Percentiles rank a stretch among this genome's conserved stretches.
Conservation (phyloP, 2,888 invertebrate genomes). For the Brenthis hecate region DNA sequence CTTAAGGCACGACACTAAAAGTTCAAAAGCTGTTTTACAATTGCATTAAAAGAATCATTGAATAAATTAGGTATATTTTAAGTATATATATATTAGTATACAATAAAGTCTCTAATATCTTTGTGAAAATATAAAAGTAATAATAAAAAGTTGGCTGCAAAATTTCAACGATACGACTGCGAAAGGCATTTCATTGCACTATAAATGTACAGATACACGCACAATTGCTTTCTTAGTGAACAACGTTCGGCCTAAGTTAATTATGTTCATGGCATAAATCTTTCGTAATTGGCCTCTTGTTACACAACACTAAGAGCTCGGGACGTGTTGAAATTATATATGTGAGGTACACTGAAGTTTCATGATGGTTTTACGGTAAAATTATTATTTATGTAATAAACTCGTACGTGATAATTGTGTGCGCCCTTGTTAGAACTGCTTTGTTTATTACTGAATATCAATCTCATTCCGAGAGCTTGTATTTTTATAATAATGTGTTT, state of each 20-base stretch:
- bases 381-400: conserved; percentile 53
- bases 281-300: conserved; percentile 82
- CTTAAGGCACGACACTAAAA: too few species aligned
- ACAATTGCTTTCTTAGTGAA: conserved; percentile 75
- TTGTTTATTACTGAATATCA: conserved; percentile 32
- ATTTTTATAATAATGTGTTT: conserved; percentile 6
- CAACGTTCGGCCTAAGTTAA: conserved; percentile 81
- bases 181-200: conserved; percentile 18
- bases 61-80: too few species aligned
- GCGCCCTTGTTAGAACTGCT: conserved; percentile 33
- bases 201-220: conserved; percentile 47
- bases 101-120: too few species aligned
- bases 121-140: not conserved
- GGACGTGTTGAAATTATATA: conserved; percentile 82
- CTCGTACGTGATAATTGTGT: conserved; percentile 46
- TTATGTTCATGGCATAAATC: conserved; percentile 82
- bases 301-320: conserved; percentile 77
- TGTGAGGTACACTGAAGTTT: conserved; percentile 70
- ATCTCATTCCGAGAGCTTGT: conserved; percentile 25
- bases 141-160: not conserved
- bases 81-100: too few species aligned
- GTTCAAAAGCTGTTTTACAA: not conserved
- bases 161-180: conserved; percentile 6
- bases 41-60: too few species aligned
- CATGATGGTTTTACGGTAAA: conserved; percentile 54